Conservation (phyloP, 2,113 vertebrate species). For the Trochalopteron elliotii region DNA sequence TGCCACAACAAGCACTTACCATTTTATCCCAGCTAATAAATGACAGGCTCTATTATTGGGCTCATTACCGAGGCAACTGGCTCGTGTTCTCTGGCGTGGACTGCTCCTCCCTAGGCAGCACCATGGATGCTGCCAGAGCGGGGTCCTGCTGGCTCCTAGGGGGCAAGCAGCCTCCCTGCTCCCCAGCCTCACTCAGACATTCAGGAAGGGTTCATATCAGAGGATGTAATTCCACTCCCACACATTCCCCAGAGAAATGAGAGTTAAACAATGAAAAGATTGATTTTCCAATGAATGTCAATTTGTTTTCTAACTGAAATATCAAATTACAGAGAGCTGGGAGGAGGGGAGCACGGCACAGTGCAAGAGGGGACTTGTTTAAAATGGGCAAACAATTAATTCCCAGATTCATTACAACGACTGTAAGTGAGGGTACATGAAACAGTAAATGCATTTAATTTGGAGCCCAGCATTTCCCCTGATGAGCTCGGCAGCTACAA, state of each 20-base stretch:
- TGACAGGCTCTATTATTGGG: background rate
- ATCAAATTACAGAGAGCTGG: constrained; percentile 14
- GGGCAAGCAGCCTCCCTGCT: background rate
- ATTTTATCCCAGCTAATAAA: background rate
- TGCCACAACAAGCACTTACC: background rate
- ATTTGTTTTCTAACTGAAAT: constrained; percentile 63
- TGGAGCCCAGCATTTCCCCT: constrained; percentile 13
- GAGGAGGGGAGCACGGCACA: background rate
- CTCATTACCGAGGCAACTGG: background rate
- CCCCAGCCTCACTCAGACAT: background rate
- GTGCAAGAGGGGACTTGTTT: constrained; percentile 33
- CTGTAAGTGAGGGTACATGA: constrained; percentile 11
- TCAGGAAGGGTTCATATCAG: background rate
- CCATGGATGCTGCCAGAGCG: rapidly evolving
- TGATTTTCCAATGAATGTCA: constrained; percentile 66
- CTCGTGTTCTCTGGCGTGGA: rapidly evolving
- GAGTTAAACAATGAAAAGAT: constrained; percentile 66
- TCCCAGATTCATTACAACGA: constrained; percentile 39
- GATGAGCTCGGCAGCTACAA: background rate
- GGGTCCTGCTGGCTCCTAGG: background rate
- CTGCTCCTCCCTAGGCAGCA: background rate
- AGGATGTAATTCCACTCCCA: constrained; percentile 45
- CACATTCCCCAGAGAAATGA: background rate
- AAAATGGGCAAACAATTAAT: constrained; percentile 64
- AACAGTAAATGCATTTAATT: constrained; percentile 55